Conservation (phyloP, 2,888 invertebrate genomes). For the Drosophila picticornis region DNA sequence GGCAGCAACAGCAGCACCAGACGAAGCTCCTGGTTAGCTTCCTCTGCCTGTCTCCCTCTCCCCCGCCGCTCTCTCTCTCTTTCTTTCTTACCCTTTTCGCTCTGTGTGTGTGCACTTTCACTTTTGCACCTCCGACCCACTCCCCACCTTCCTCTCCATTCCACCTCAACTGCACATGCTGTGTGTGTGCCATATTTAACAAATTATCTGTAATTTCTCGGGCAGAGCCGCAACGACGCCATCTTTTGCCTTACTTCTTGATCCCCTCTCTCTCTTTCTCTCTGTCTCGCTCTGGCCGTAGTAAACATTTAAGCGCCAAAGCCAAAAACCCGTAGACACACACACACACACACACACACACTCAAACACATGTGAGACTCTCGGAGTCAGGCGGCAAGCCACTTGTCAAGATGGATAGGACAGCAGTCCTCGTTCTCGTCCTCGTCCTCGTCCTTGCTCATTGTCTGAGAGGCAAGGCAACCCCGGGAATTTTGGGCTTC, state of each 20-base stretch:
- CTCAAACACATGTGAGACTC: constrained; percentile 11
- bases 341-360: constrained; percentile 13
- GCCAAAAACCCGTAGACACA: constrained; percentile 33
- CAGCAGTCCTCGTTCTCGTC: constrained; percentile 33
- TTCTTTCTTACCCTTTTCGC: constrained; percentile 1
- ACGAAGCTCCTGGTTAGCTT: constrained; percentile 41
- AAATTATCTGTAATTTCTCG: constrained; percentile 83
- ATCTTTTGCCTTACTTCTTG: constrained; percentile 47
- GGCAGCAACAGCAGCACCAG: constrained; percentile 21
- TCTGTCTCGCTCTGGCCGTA: constrained; percentile 22
- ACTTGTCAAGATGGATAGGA: constrained; percentile 80
- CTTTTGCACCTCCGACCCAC: constrained; percentile 45
- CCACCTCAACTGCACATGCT: constrained; percentile 35
- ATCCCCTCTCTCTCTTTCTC: background rate
- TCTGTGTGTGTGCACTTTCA: constrained; percentile 66
- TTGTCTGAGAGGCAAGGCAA: constrained; percentile 58
- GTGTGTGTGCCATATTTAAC: constrained; percentile 72
- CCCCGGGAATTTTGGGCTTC: constrained; percentile 74
- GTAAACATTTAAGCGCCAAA: constrained; percentile 47
- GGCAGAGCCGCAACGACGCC: constrained; percentile 63
- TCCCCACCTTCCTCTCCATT: background rate
- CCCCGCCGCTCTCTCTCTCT: background rate
- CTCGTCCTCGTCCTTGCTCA: constrained; percentile 19
- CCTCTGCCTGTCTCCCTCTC: background rate
- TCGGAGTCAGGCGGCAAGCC: constrained; percentile 58